A percentile compares a stretch with the other conserved stretches of the same genome.
Evolutionary conservation across 2,113 vertebrate genomes (phyloP).

Genomic region (Haliaeetus leucogaster): DNA sequence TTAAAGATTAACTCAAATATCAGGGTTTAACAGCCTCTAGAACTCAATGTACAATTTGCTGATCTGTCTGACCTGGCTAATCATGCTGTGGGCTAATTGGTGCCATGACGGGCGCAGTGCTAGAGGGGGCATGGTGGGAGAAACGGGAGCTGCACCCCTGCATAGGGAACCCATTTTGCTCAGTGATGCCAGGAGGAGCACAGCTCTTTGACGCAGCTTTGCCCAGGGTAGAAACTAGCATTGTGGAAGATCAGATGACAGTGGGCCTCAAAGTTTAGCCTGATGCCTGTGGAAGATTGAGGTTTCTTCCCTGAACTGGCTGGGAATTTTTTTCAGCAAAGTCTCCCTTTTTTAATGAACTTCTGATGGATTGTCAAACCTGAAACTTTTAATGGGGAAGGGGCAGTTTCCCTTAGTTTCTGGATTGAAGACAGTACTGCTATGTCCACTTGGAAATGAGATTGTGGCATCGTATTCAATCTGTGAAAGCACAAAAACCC

Average conservation of each 20-base stretch:
- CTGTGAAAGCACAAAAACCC: not conserved
- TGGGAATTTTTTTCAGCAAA: not conserved
- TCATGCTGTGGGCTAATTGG: not conserved
- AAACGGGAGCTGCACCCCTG: rapidly evolving
- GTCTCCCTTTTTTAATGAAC: not conserved
- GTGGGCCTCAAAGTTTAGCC: not conserved
- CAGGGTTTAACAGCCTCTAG: not conserved
- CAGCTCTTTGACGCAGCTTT: not conserved
- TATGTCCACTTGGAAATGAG: not conserved
- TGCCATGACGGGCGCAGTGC: not conserved
- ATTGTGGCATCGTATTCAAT: rapidly evolving
- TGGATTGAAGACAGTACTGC: not conserved
- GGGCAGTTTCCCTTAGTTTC: not conserved
- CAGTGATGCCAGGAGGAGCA: rapidly evolving
- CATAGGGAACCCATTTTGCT: not conserved
- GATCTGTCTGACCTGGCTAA: not conserved
- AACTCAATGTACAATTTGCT: not conserved
- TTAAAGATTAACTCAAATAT: not conserved
- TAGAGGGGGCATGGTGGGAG: not conserved
- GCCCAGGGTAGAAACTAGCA: not conserved
- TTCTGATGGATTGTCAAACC: not conserved
- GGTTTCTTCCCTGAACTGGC: rapidly evolving
- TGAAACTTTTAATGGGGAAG: not conserved
- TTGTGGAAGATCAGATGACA: not conserved
- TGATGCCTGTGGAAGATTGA: not conserved